Evolutionary conservation across 2,888 invertebrate genomes (phyloP).

Genomic region (Gastrophysa polygoni): DNA sequence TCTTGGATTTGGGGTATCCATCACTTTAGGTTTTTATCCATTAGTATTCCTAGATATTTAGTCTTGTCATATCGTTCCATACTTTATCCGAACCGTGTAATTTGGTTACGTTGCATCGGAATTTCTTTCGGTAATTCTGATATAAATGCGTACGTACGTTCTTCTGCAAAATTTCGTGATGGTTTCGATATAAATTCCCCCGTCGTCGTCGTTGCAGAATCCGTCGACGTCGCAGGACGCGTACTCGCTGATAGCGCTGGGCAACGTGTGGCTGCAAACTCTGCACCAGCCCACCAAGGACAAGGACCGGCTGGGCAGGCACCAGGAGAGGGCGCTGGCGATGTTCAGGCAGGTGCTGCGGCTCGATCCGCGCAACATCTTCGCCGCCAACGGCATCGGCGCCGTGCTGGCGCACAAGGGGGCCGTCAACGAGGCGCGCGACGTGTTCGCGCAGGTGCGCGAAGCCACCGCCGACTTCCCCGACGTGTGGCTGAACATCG

Average conservation of each 20-base stretch:
- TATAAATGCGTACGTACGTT: no score
- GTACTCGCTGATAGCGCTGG: slow-evolving; percentile 94
- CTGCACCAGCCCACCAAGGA: slow-evolving; percentile 93
- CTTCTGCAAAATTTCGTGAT: no score
- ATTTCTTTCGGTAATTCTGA: no score
- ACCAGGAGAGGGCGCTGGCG: slow-evolving; percentile 91
- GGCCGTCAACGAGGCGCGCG: slow-evolving; percentile 93
- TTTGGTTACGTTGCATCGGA: no score
- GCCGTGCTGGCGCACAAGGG: slow-evolving; percentile 93
- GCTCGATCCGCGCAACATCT: slow-evolving; percentile 94
- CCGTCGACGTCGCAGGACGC: slow-evolving; percentile 86
- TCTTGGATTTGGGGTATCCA: no score
- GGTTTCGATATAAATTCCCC: no score
- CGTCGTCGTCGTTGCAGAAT: slow-evolving; percentile 67
- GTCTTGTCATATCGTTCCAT: no score
- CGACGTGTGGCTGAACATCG: slow-evolving; percentile 99
- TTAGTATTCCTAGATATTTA: no score
- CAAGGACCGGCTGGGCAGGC: slow-evolving; percentile 92
- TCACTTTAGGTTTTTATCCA: no score
- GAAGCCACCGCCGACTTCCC: slow-evolving; percentile 99
- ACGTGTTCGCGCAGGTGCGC: slow-evolving; percentile 97
- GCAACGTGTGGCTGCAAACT: slow-evolving; percentile 98
- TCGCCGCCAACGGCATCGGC: slow-evolving; percentile 98
- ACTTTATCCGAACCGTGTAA: no score
- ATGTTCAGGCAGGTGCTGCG: slow-evolving; percentile 93